Base-by-base conservation (phyloP, 1,140 invertebrate genomes). In the Drosophila nikananu region DNA sequence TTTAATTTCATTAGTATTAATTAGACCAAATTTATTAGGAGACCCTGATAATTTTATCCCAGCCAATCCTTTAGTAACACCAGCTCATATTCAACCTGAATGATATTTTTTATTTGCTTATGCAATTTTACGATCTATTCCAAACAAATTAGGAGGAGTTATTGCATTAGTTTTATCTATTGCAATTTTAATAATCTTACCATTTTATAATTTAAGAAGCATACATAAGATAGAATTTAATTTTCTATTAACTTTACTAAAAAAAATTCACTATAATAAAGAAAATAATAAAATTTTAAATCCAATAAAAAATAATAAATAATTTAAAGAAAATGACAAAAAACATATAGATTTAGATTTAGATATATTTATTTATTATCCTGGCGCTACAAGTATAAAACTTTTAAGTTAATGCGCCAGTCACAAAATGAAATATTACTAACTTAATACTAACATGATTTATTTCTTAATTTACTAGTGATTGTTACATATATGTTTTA, bases 101-200 rank as follows among this genome's bases (percentile, higher is more conserved):
- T 96, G 95, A 95, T 96, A 96, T 93, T 96, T 96, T 93, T 93
- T 96, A 94, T 96, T 96, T 94, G 95, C 95, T 25, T 96, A 96
- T 92, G 95, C 95, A 23, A 96, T 96, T 94, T 78, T 96, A 86
- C 95, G 95, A 55, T 95, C 95, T 68, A 96, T 96, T 80, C 95
- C 95, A 61, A 96, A 96, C 94, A 96, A 97, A 95, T 91, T 96
- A 94, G 95, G 95, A 74, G 95, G 95, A 74, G 95, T 96, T 41
- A 94, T 96, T 91, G 94, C 94, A 19, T 86, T 96, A 93, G 66
- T 95, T 58, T 52, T 95, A 92, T 95, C 94, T 81, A 95, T 96
- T 93, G 75, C 94, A 86, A 95, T 96, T 94, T 93, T 95, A 93
- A 80, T 94, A 74, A 93, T 95, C 91, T n/a, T 95, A 67, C 94